Percentiles rank a stretch among this genome's conserved stretches.
phyloP scores from a whole-genome alignment of 2,113 vertebrate genomes.

The Engraulis encrasicolus region DNA sequence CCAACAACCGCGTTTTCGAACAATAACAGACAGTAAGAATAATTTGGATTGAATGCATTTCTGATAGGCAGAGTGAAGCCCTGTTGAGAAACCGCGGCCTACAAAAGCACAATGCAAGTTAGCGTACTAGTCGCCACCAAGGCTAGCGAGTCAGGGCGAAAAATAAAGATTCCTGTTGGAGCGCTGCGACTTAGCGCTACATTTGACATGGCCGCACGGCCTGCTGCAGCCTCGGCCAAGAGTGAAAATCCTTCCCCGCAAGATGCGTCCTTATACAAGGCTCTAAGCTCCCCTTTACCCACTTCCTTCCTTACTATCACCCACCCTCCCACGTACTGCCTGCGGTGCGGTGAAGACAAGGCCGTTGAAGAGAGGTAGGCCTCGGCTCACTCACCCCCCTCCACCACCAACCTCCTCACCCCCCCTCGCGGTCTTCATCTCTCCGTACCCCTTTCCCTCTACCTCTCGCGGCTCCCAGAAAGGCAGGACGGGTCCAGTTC shows the following conservation, averaged over 20 bases:
- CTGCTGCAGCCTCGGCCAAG: conserved; percentile 49
- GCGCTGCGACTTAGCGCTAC: conserved; percentile 37
- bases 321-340: conserved; percentile 72
- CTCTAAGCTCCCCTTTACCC: conserved; percentile 53
- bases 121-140: conserved; percentile 65
- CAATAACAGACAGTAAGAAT: conserved; percentile 36
- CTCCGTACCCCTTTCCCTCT: conserved; percentile 71
- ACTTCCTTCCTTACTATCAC: conserved; percentile 67
- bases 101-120: conserved; percentile 71
- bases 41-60: conserved; percentile 15
- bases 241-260: conserved; percentile 46
- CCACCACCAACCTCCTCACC: conserved; percentile 51
- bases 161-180: conserved; percentile 48
- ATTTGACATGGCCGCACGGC: conserved; percentile 51
- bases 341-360: conserved; percentile 70
- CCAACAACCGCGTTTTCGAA: conserved; percentile 32
- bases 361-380: conserved; percentile 75
- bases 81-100: conserved; percentile 18
- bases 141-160: conserved; percentile 62
- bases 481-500: conserved; percentile 71
- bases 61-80: conserved; percentile 2
- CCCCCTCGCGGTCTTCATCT: conserved; percentile 61
- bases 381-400: conserved; percentile 56
- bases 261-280: conserved; percentile 52
- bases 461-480: conserved; percentile 74